Percentiles rank a stretch among this genome's conserved stretches.
These are phyloP conservation scores for Melanerpes aurifrons DNA, from an alignment of 2,113 vertebrate species.

Conservation along the genomic window DNA sequence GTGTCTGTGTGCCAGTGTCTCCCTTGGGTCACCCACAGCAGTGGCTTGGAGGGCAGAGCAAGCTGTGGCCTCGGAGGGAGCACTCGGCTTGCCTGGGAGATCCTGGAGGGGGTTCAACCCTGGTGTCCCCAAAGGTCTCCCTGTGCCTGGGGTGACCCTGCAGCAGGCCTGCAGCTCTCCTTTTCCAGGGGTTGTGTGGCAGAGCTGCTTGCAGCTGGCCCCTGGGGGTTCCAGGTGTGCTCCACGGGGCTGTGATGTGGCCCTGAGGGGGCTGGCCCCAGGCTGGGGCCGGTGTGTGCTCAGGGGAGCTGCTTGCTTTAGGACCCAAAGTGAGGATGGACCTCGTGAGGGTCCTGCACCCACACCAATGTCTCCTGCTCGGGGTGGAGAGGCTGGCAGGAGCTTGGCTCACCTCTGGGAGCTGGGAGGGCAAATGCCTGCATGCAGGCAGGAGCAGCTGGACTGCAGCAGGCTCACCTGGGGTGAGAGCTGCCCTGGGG, in stretches of 20 bases:
- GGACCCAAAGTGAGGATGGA: rapidly evolving
- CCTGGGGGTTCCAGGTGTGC: rapidly evolving
- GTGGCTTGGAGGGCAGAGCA: neutral
- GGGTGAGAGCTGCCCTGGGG: too few species aligned
- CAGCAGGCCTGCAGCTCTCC: neutral
- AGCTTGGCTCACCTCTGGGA: rapidly evolving
- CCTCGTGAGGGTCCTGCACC: neutral
- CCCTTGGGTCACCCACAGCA: neutral
- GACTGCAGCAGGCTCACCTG: neutral
- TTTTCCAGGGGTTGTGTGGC: neutral
- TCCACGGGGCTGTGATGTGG: rapidly evolving
- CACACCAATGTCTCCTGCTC: neutral
- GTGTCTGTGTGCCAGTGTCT: neutral
- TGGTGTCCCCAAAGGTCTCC: neutral
- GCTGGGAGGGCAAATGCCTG: neutral
- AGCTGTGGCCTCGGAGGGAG: neutral
- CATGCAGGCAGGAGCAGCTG: neutral
- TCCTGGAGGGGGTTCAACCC: neutral
- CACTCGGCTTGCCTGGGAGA: neutral
- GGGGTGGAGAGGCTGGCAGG: neutral
- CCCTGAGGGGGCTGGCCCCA: neutral
- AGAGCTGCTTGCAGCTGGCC: neutral
- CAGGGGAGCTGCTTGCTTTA: neutral
- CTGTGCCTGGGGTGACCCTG: neutral
- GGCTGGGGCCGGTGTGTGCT: too few species aligned